Evolutionary conservation across 2,888 invertebrate genomes (phyloP), one percentile per base, ranked within the genome.

Genomic region (Didymodactylos carnosus): DNA sequence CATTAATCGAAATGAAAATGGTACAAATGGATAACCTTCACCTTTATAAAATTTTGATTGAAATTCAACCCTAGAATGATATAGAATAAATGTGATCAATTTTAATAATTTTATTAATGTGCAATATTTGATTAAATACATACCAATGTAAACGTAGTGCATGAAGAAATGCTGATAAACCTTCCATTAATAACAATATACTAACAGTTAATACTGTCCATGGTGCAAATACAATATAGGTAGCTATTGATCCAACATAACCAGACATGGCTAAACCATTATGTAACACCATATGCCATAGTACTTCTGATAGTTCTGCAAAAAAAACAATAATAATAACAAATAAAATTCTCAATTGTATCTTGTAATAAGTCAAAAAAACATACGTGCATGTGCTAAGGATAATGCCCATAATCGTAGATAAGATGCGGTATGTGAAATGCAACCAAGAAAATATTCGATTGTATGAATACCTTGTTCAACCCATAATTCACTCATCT

Each of bases 381-480:
- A 27, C 90, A 88, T 87, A 91, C 91, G 94, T 76, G 95, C 93
- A 87, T 98, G 98, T 81, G 98, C 98, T 73, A 98, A 87, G 73
- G 94, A 94, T 76, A 98, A 87, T 78, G 98, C 97, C 98, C 98
- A 98, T 79, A 98, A 88, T 79, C 98, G 94, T 77, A 98, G 88
- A 86, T 98, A 98, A 0, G 95, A 97, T 40, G 98, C 98, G 29
- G 98, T 98, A 85, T 98, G 95, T 7, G 97, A 97, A 69, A 98
- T 91, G 77, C 94, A 94, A 75, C 97, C 97, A 78, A 98, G 86
- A 77, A 95, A 95, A 84, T 92, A 98, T 86, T 98, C 98, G 83
- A 98, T 97, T 0, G 97, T 97, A 85, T 97, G 95, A 84, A 98
- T 98, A 11, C 90, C 91, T 86, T 92, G 92, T 83, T 92, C 90